These are phyloP conservation scores for Drepana falcataria DNA, from an alignment of 2,888 invertebrate species.

Conservation along the genomic window DNA sequence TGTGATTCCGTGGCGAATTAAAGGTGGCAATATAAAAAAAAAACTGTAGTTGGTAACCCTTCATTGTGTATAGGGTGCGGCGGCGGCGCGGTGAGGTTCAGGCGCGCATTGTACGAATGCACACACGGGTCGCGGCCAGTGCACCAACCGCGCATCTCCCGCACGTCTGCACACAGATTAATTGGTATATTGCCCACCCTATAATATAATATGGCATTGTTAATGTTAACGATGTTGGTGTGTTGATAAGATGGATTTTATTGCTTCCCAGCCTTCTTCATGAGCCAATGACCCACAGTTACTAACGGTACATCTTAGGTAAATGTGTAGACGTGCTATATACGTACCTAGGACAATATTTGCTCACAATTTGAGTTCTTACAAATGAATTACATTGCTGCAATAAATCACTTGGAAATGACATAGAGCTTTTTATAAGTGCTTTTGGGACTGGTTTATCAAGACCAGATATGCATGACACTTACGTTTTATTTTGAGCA, in stretches of 20 bases:
- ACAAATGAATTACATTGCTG: slow-evolving; percentile 10
- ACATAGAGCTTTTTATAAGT: neutral
- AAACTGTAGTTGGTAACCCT: too few relatives aligned
- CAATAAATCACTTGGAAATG: neutral
- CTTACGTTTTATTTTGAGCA: neutral
- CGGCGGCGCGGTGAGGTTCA: too few relatives aligned
- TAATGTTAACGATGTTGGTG: slow-evolving; percentile 43
- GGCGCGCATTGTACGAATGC: neutral
- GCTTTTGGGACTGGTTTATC: neutral
- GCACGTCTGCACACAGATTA: slow-evolving; percentile 7
- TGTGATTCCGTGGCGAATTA: too few relatives aligned
- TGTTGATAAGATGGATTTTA: slow-evolving; percentile 51
- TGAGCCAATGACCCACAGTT: slow-evolving; percentile 65
- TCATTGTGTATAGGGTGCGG: too few relatives aligned
- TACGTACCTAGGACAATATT: slow-evolving; percentile 39
- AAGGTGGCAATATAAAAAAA: too few relatives aligned
- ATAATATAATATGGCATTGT: slow-evolving; percentile 37
- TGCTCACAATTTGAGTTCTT: slow-evolving; percentile 18
- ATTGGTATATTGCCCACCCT: slow-evolving; percentile 18
- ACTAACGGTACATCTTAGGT: slow-evolving; percentile 60
- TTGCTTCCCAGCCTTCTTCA: slow-evolving; percentile 58
- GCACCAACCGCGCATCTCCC: neutral
- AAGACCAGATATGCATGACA: neutral
- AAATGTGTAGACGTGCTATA: slow-evolving; percentile 37
- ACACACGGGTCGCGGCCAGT: neutral